Percentiles rank a stretch among this genome's conserved stretches.
Conservation (phyloP, 2,797 vertebrate species). For the Syngnathus rostellatus region DNA sequence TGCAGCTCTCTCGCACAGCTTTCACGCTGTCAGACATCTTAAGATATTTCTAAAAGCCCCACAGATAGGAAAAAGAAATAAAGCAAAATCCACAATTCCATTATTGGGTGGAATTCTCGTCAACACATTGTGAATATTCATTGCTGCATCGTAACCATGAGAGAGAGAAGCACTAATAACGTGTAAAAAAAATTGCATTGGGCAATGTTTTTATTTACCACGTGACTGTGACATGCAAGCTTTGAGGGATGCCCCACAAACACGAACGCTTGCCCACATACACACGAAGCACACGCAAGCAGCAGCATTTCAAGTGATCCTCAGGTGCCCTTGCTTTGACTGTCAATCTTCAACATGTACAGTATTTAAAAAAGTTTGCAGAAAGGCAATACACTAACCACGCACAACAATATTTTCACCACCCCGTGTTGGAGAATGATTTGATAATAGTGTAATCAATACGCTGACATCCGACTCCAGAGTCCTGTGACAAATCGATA, state of each 20-base stretch:
- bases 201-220: conserved; percentile 5
- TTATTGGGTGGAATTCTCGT: not conserved
- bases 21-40: conserved; percentile 40
- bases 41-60: conserved; percentile 17
- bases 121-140: not conserved
- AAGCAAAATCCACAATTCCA: not conserved
- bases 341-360: not conserved
- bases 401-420: conserved; percentile 17
- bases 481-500: conserved; percentile 65
- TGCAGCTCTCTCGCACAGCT: conserved; percentile 43
- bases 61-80: not conserved
- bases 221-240: conserved; percentile 29
- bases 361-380: conserved; percentile 48
- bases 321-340: conserved; percentile 13
- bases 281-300: not conserved
- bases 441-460: conserved; percentile 63
- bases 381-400: conserved; percentile 10
- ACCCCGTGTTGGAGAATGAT: conserved; percentile 32
- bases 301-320: not conserved
- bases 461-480: conserved; percentile 58
- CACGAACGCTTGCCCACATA: conserved; percentile 1
- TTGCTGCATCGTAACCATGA: not conserved
- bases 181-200: not conserved
- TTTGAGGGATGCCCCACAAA: conserved; percentile 21
- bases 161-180: not conserved